Base-by-base conservation (phyloP, 2,888 invertebrate species). In the Drosophila prolongata region DNA sequence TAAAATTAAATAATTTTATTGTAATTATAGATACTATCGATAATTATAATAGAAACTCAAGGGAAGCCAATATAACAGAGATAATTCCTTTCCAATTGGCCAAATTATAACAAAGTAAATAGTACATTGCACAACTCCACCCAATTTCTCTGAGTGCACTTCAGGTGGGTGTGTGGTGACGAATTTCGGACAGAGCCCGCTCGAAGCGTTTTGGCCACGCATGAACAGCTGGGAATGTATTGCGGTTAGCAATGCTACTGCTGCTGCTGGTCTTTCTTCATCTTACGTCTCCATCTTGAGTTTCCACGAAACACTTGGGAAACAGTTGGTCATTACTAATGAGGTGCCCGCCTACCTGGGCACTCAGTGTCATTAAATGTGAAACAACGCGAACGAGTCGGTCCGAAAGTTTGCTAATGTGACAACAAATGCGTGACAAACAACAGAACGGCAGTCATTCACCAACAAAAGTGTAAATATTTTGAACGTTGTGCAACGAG, bases 401-500 rank as follows among this genome's bases (percentile, higher is more conserved):
- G 30, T 10, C n/a, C 37, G 14, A 75, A 79, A 78, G 49, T 73
- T 72, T 43, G 47, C 58, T 67, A 74, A 76, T 80, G 57, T 56
- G 71, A 65, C 67, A 82, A 78, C 61, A 80, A 78, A 72, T 70
- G 58, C 66, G 50, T 76, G 60, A 72, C 69, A 78, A 73, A 78
- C 68, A 66, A 44, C 54, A 54, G 42, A 54, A 57, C 57, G 58
- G 65, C 64, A 46, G 54, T 66, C 65, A 42, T 66, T 75, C 64
- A 65, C 37, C 37, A 27, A 38, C 34, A 58, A 57, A 69, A 64
- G 55, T 74, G 81, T 77, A 85, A 78, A 85, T 81, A 84, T 84
- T 73, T 78, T 76, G 60, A 60, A 60, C 70, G 53, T 55, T 61
- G 16, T 30, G 64, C 66, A 57, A 47, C 52, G 27, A 52, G 54